Percentiles rank a stretch among this genome's conserved stretches.
These are phyloP conservation scores for Spisula subtruncata DNA, from an alignment of 2,888 invertebrate genomes.

Conservation along the genomic window DNA sequence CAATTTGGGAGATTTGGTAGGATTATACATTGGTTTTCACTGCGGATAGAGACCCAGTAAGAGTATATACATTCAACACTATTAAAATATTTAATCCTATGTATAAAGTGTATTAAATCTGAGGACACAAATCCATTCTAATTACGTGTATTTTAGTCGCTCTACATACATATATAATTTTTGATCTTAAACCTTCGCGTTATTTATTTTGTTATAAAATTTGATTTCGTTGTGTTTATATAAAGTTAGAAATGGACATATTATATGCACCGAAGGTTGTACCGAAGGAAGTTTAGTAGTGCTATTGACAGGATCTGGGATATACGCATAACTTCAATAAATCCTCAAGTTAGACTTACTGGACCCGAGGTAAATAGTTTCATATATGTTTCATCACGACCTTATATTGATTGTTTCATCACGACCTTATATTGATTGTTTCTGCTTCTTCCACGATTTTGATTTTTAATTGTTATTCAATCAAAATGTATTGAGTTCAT, in stretches of 20 bases:
- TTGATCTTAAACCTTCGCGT: neutral
- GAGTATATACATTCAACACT: neutral
- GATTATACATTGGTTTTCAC: slow-evolving; percentile 8
- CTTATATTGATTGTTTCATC: neutral
- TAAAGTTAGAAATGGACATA: neutral
- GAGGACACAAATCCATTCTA: neutral
- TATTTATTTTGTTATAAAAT: neutral
- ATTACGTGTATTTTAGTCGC: neutral
- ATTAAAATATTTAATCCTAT: neutral
- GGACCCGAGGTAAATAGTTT: neutral
- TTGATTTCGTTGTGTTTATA: neutral
- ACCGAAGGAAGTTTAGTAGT: neutral
- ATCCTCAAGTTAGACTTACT: neutral
- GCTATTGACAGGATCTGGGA: neutral
- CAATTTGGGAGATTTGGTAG: neutral
- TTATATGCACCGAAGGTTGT: too few species aligned
- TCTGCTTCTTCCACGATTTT: too few species aligned
- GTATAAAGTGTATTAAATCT: neutral
- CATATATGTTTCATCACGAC: neutral
- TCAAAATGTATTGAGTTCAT: too few species aligned
- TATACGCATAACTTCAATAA: neutral
- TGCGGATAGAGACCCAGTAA: slow-evolving; percentile 5
- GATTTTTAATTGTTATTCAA: too few species aligned
- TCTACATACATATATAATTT: neutral
- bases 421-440: too few species aligned